Evolutionary conservation across 2,797 vertebrate genomes (phyloP), one percentile per base, ranked within the genome.

Genomic region (Alcedo atthis): DNA sequence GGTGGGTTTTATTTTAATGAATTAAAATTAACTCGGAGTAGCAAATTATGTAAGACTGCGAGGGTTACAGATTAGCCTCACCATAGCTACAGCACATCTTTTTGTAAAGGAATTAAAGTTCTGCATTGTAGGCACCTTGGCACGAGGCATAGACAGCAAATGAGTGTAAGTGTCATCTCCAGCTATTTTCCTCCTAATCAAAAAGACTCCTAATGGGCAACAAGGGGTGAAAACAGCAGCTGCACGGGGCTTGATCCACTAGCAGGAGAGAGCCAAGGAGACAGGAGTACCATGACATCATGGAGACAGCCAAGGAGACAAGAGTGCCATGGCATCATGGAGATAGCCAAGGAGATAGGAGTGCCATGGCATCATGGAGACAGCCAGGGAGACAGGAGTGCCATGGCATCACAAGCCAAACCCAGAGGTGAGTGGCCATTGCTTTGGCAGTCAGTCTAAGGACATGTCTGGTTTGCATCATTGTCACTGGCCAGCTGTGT

Each of bases 51-150:
- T 95, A 96, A 96, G 87, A 92, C 95, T 57, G 14, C 30, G 35
- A 96, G 81, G 83, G 85, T 93, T 96, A 91, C 88, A 97, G 96
- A 98, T 97, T 96, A 90, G 90, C 88, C 91, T 97, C 94, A 94
- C 96, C 96, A 96, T 97, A 97, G 97, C 93, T 97, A 96, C 97
- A 95, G 96, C 97, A 97, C 96, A 95, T 96, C 93, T 94, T 89
- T 90, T 81, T 81, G 71, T 85, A 71, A 58, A 78, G 58, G 92
- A 94, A 96, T 90, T 90, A 76, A 93, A 96, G 77, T 85, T 75
- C 75, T 62, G 37, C 80, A 43, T 94, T 89, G 91, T 87, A 57
- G 79, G 85, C n/a, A 92, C 90, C 63, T 87, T 77, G 37, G 55
- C 58, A 86, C 78, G 73, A 88, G 90, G 81, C 64, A 18, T 17